Evolutionary conservation across 2,888 invertebrate genomes (phyloP).

Genomic region (Heteropelma amictum): DNA sequence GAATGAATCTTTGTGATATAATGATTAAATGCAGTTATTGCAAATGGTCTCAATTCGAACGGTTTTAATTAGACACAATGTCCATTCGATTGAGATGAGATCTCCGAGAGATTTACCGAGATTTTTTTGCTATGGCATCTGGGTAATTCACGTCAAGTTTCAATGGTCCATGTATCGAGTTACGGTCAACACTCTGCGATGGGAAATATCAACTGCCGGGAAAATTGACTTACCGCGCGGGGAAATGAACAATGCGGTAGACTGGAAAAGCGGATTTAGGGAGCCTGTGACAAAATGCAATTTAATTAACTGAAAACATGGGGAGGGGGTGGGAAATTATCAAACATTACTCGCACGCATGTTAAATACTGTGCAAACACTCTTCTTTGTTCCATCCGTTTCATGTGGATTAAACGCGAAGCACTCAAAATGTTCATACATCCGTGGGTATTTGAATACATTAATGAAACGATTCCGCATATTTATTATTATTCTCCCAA

Average conservation of each 20-base stretch:
- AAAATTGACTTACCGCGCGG: constrained; percentile 39
- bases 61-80: too few relatives aligned
- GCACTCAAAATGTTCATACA: constrained; percentile 3
- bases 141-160: neutral
- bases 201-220: constrained; percentile 12
- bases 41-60: too few relatives aligned
- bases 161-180: constrained; percentile 26
- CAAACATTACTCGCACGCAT: constrained; percentile 62
- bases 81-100: too few relatives aligned
- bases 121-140: too few relatives aligned
- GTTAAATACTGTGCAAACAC: constrained; percentile 39
- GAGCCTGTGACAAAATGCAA: constrained; percentile 64
- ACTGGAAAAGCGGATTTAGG: constrained; percentile 63
- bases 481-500: constrained; percentile 8
- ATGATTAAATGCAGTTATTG: too few relatives aligned
- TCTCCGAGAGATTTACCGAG: too few relatives aligned
- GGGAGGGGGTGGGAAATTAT: constrained; percentile 64
- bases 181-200: neutral
- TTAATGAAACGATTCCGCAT: constrained; percentile 23
- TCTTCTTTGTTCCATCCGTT: neutral
- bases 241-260: constrained; percentile 51
- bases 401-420: constrained; percentile 22
- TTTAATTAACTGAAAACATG: constrained; percentile 73
- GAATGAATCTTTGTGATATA: too few relatives aligned
- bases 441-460: constrained; percentile 20